These are phyloP conservation scores for Microtus montanus DNA, from an alignment of 2,113 vertebrate genomes.

Conservation along the genomic window DNA sequence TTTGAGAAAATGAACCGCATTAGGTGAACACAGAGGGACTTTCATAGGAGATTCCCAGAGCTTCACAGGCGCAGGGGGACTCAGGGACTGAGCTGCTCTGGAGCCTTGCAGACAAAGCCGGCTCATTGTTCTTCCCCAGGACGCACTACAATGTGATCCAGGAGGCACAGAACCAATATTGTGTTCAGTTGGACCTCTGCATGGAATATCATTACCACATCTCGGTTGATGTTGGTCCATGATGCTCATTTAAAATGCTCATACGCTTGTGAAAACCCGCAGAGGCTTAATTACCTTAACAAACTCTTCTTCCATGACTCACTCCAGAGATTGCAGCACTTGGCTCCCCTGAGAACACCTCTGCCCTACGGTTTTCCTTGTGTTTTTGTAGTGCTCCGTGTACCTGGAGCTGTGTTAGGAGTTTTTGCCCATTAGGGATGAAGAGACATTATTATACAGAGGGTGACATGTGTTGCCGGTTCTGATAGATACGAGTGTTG, in stretches of 20 bases:
- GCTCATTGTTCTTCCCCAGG: constrained; percentile 26
- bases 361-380: constrained; percentile 27
- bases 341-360: constrained; percentile 48
- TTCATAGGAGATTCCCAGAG: background rate
- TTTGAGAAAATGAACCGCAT: background rate
- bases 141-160: background rate
- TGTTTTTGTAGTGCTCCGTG: constrained; percentile 31
- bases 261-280: constrained; percentile 60
- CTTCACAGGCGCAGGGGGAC: background rate
- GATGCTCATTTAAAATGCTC: constrained; percentile 46
- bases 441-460: constrained; percentile 3
- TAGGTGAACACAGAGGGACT: background rate
- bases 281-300: constrained; percentile 70
- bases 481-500: background rate
- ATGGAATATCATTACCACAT: constrained; percentile 75
- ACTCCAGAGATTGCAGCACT: constrained; percentile 65
- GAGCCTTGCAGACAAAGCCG: constrained; percentile 45
- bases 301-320: constrained; percentile 74
- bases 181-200: constrained; percentile 61
- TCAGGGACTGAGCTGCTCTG: background rate
- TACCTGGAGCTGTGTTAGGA: background rate
- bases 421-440: background rate
- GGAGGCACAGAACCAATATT: constrained; percentile 68
- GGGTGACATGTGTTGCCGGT: background rate
- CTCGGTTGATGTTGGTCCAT: constrained; percentile 62